A percentile compares a stretch with the other conserved stretches of the same genome.
These are phyloP conservation scores for Erebia ligea DNA, from an alignment of 2,888 invertebrate genomes.

Conservation along the genomic window DNA sequence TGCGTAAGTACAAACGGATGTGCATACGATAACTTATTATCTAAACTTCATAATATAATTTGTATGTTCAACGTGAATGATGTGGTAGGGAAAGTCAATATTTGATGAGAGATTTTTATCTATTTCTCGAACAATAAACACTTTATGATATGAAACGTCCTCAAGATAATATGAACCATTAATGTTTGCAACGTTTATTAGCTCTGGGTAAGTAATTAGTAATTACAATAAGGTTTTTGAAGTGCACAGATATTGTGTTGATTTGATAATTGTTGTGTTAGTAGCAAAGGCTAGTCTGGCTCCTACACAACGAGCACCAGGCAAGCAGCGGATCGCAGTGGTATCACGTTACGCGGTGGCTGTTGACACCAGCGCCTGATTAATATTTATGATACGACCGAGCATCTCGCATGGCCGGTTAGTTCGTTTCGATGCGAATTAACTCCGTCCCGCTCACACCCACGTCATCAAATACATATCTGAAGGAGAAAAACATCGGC, in stretches of 20 bases:
- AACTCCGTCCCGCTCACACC: slow-evolving; percentile 68
- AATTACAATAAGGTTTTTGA: not conserved
- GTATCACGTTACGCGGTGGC: slow-evolving; percentile 83
- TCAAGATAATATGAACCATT: slow-evolving; percentile 15
- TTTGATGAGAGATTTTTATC: slow-evolving; percentile 23
- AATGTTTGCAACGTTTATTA: slow-evolving; percentile 8
- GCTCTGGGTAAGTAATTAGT: not conserved
- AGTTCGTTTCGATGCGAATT: slow-evolving; percentile 74
- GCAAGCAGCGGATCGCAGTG: slow-evolving; percentile 75
- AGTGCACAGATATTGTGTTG: slow-evolving; percentile 49
- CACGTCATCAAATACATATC: slow-evolving; percentile 45
- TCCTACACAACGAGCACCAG: slow-evolving; percentile 65
- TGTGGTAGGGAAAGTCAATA: slow-evolving; percentile 25
- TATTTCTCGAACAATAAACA: slow-evolving; percentile 22
- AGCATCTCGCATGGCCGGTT: slow-evolving; percentile 83
- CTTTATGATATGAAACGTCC: slow-evolving; percentile 13
- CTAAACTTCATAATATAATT: slow-evolving; percentile 48
- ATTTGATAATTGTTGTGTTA: slow-evolving; percentile 42
- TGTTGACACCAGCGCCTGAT: slow-evolving; percentile 84
- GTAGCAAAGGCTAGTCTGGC: slow-evolving; percentile 59
- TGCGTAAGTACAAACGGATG: slow-evolving; percentile 77
- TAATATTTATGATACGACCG: slow-evolving; percentile 83
- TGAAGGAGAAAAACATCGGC: slow-evolving; percentile 59
- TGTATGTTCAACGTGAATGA: slow-evolving; percentile 21
- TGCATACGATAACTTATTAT: slow-evolving; percentile 68